Evolutionary conservation across 2,113 vertebrate species (phyloP), one percentile per base, ranked within the genome.

Genomic region (Pygoscelis adeliae): DNA sequence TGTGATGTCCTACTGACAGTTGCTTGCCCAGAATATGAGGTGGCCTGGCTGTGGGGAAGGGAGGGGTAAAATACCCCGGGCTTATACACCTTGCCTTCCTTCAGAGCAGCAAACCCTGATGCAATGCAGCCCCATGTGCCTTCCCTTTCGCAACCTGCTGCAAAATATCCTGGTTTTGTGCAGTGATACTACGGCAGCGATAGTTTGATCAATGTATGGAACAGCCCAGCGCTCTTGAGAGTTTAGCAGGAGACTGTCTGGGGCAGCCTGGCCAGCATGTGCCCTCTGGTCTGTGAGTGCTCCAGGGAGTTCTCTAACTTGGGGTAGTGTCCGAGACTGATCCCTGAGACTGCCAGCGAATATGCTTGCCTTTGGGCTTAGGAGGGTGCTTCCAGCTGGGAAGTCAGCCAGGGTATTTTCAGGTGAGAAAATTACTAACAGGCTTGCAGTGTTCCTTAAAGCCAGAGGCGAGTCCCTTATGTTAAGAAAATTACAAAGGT

Each of bases 351-450:
- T 81, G 76, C 53, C 72, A 89, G 62, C 50, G 42, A 52, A 15
- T 17, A 2, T 13, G 32, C 17, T 81, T 65, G n/a, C 62, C 16
- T 67, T 89, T 89, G 55, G 77, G 18, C 38, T 91, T 53, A 38
- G 44, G 65, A 90, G 50, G 72, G 23, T 79, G 52, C 84, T 94
- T 91, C 87, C 76, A 77, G 14, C 36, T 76, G 49, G 73, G 84
- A 89, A 79, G 55, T 40, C 38, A 81, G 67, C 58, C 80, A 77
- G 65, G n/a, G 47, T 89, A 14, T 92, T 96, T 91, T 89, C 93
- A 95, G 91, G 83, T 96, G 69, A 93, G 55, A 87, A 76, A 74
- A 84, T 38, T 11, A 38, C 58, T 36, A 50, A 44, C 23, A 40
- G 59, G 38, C n/a, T 83, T 69, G 18, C 6, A 11, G 40, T 77